Evolutionary conservation across 2,113 vertebrate species (phyloP).

Genomic region (Carassius carassius): DNA sequence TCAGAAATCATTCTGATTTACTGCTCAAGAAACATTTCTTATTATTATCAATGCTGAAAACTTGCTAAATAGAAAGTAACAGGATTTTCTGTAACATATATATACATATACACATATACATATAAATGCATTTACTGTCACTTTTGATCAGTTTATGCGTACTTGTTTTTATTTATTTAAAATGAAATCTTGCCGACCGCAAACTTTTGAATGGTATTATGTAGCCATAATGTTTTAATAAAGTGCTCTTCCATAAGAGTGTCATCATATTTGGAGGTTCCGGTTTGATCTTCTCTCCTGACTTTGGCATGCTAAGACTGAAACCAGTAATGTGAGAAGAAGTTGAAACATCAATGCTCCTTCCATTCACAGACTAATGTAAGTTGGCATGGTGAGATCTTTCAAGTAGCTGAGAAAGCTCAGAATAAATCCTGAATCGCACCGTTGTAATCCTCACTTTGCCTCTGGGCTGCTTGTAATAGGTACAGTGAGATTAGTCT

Average conservation of each 20-base stretch:
- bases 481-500: constrained; percentile 67
- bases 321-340: neutral
- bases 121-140: neutral
- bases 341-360: constrained; percentile 16
- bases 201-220: neutral
- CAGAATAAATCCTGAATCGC: constrained; percentile 68
- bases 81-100: neutral
- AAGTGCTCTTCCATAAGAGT: no score
- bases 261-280: neutral
- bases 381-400: constrained; percentile 9
- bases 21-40: neutral
- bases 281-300: neutral
- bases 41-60: neutral
- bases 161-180: neutral
- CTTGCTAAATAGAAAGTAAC: neutral
- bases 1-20: neutral
- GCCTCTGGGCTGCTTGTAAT: constrained; percentile 33
- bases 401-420: constrained; percentile 43
- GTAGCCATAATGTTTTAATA: neutral
- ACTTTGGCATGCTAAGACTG: neutral
- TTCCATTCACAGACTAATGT: constrained; percentile 6
- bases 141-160: neutral
- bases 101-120: no score
- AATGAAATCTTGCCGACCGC: neutral
- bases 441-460: constrained; percentile 66